These are phyloP conservation scores for Ctenoplectra terminalis DNA, from an alignment of 1,140 invertebrate species.

Conservation along the genomic window DNA sequence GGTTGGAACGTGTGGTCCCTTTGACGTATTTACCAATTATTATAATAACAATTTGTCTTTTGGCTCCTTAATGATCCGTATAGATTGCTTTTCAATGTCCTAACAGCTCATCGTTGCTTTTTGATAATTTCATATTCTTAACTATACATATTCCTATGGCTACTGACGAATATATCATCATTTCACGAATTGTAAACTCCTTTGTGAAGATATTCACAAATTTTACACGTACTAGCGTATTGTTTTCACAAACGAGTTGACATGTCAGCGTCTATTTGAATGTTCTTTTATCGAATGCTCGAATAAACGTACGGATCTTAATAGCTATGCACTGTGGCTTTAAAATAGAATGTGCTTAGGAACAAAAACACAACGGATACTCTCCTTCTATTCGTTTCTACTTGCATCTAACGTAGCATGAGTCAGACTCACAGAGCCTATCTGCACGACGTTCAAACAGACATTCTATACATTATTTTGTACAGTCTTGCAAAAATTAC, in stretches of 20 bases:
- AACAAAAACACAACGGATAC: slow-evolving; percentile 46
- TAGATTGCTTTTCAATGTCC: slow-evolving; percentile 77
- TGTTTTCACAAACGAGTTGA: slow-evolving; percentile 54
- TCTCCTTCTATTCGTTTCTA: slow-evolving; percentile 55
- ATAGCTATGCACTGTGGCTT: slow-evolving; percentile 71
- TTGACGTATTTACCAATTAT: slow-evolving; percentile 80
- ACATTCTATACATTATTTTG: slow-evolving; percentile 23
- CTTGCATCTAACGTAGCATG: slow-evolving; percentile 77
- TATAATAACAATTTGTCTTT: slow-evolving; percentile 79
- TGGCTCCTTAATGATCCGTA: slow-evolving; percentile 79
- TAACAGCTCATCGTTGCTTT: slow-evolving; percentile 79
- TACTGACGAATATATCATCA: slow-evolving; percentile 62
- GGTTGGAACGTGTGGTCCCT: slow-evolving; percentile 81
- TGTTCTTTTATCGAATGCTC: slow-evolving; percentile 50
- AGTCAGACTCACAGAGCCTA: slow-evolving; percentile 73
- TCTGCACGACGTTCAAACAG: slow-evolving; percentile 73
- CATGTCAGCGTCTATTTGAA: slow-evolving; percentile 46
- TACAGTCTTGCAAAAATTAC: slow-evolving; percentile 43
- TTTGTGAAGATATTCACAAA: slow-evolving; percentile 49
- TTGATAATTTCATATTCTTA: slow-evolving; percentile 67
- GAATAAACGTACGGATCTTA: slow-evolving; percentile 63
- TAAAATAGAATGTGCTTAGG: slow-evolving; percentile 70
- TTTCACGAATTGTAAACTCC: slow-evolving; percentile 31
- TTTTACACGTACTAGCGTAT: not conserved
- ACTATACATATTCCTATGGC: slow-evolving; percentile 61